phyloP scores from a whole-genome alignment of 1,140 invertebrate genomes.

The Lithobius niger region DNA sequence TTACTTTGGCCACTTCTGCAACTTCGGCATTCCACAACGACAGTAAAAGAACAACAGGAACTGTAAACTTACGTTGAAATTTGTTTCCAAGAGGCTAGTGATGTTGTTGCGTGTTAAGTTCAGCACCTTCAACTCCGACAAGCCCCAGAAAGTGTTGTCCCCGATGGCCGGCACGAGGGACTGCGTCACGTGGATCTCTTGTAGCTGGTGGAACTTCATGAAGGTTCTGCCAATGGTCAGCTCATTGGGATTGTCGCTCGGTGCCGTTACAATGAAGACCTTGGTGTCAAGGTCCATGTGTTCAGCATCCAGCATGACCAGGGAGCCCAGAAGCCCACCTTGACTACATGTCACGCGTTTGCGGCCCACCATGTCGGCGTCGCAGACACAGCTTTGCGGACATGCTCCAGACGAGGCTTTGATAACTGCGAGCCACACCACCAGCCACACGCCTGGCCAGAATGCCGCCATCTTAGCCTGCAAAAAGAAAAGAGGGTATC shows the following conservation, averaged over 20 bases:
- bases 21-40: too few species aligned
- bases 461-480: too few species aligned
- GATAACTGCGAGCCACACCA: background rate
- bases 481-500: too few species aligned
- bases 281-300: slow-evolving; percentile 45
- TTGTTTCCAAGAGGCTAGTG: slow-evolving; percentile 27
- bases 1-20: too few species aligned
- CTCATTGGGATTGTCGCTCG: slow-evolving; percentile 44
- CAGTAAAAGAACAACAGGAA: too few species aligned
- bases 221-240: slow-evolving; percentile 61
- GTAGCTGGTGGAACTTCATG: slow-evolving; percentile 46
- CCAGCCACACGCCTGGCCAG: background rate
- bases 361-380: slow-evolving; percentile 24
- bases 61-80: slow-evolving; percentile 21
- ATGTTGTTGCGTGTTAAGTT: slow-evolving; percentile 64
- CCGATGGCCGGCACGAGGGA: slow-evolving; percentile 65
- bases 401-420: slow-evolving; percentile 10
- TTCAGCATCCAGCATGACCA: slow-evolving; percentile 41
- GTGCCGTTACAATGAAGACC: slow-evolving; percentile 52
- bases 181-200: slow-evolving; percentile 57
- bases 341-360: slow-evolving; percentile 34
- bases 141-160: slow-evolving; percentile 58
- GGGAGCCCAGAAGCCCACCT: slow-evolving; percentile 43
- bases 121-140: slow-evolving; percentile 48
- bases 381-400: slow-evolving; percentile 26